phyloP scores from a whole-genome alignment of 2,888 invertebrate species.

The Thyatira batis region DNA sequence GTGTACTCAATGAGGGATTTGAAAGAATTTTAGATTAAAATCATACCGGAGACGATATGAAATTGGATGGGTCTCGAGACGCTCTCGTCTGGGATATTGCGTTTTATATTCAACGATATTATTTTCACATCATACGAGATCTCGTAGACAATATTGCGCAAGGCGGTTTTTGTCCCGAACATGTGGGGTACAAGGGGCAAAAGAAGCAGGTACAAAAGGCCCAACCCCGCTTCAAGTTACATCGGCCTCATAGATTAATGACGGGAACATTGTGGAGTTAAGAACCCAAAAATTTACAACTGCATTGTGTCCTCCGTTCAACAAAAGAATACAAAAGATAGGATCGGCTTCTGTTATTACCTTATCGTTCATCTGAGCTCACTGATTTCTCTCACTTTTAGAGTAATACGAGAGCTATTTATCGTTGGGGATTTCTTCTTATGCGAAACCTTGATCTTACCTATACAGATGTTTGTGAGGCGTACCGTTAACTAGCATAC shows the following conservation, averaged over 20 bases:
- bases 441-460: conserved; percentile 43
- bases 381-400: conserved; percentile 74
- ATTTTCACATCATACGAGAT: conserved; percentile 70
- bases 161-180: conserved; percentile 74
- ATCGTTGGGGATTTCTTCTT: conserved; percentile 56
- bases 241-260: conserved; percentile 77
- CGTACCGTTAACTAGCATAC: conserved; percentile 69
- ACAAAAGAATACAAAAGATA: conserved; percentile 77
- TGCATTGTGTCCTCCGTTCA: conserved; percentile 66
- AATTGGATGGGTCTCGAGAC: conserved; percentile 44
- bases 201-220: conserved; percentile 75
- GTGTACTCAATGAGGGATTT: conserved; percentile 22
- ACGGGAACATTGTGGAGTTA: conserved; percentile 78
- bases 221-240: conserved; percentile 76
- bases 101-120: conserved; percentile 62
- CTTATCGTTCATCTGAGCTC: conserved; percentile 73
- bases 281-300: conserved; percentile 82
- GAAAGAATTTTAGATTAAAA: conserved; percentile 42
- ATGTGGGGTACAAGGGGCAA: conserved; percentile 74
- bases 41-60: conserved; percentile 36
- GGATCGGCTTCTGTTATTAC: conserved; percentile 79
- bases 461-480: conserved; percentile 72
- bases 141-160: conserved; percentile 73
- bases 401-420: conserved; percentile 73
- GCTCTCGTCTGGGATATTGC: conserved; percentile 42